A percentile compares a stretch with the other conserved stretches of the same genome.
Evolutionary conservation across 2,113 vertebrate genomes (phyloP).

Genomic region (Octodon degus): DNA sequence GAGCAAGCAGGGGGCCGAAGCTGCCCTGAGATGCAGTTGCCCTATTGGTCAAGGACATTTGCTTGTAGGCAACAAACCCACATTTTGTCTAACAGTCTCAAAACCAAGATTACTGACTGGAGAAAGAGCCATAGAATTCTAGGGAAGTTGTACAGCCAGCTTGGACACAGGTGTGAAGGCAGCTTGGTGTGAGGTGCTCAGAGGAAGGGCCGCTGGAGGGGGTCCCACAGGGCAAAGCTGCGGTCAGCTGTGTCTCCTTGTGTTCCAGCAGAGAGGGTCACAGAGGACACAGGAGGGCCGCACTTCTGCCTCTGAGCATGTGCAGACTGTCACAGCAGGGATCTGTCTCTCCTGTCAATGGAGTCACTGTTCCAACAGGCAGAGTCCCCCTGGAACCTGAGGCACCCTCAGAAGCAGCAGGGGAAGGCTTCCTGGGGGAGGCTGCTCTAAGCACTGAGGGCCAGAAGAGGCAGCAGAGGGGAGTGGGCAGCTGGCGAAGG

Average conservation of each 20-base stretch:
- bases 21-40: not conserved
- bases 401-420: not conserved
- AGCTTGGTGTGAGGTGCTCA: not conserved
- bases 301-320: not conserved
- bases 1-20: not conserved
- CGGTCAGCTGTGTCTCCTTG: not conserved
- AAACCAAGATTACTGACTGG: not conserved
- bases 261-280: not conserved
- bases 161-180: not conserved
- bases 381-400: not conserved
- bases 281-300: not conserved
- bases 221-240: not conserved
- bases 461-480: not conserved
- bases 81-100: not conserved
- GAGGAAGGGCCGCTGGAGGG: not conserved
- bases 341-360: not conserved
- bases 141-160: not conserved
- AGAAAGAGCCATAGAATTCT: not conserved
- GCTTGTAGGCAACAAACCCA: not conserved
- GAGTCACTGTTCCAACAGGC: not conserved
- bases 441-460: not conserved
- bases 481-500: not conserved
- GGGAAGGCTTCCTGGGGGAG: not conserved
- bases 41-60: not conserved
- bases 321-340: not conserved